phyloP scores from a whole-genome alignment of 2,113 vertebrate species.

The Tautogolabrus adspersus region DNA sequence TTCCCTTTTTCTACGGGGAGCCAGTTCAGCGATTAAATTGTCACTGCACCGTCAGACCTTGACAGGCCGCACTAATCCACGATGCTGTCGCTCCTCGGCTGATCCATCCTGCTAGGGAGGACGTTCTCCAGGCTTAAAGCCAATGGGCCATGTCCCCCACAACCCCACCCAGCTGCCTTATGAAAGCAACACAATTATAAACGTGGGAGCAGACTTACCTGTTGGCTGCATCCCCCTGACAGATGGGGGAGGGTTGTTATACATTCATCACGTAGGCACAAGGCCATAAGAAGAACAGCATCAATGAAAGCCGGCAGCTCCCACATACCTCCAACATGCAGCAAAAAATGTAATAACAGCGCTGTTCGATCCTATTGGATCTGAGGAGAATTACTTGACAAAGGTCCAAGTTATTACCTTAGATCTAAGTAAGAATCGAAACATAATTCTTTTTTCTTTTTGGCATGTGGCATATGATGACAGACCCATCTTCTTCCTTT shows the following conservation, averaged over 20 bases:
- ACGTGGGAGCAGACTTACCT: constrained; percentile 55
- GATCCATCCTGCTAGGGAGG: constrained; percentile 69
- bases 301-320: neutral
- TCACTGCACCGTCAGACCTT: constrained; percentile 78
- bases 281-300: neutral
- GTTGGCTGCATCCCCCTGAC: constrained; percentile 35
- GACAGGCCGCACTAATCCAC: constrained; percentile 82
- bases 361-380: neutral
- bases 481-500: constrained; percentile 14
- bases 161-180: constrained; percentile 44
- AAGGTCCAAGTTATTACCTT: neutral
- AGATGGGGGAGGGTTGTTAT: neutral
- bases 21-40: constrained; percentile 81
- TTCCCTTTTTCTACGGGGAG: constrained; percentile 57
- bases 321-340: neutral
- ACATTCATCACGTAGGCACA: neutral
- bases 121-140: constrained; percentile 66
- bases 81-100: constrained; percentile 63
- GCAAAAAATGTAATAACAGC: neutral
- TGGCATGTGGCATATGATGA: constrained; percentile 4
- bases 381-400: neutral
- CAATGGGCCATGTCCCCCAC: constrained; percentile 70
- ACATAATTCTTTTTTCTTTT: neutral
- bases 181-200: constrained; percentile 57
- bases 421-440: neutral